These are phyloP conservation scores for Pedionomus torquatus DNA, from an alignment of 2,113 vertebrate genomes.

Conservation along the genomic window DNA sequence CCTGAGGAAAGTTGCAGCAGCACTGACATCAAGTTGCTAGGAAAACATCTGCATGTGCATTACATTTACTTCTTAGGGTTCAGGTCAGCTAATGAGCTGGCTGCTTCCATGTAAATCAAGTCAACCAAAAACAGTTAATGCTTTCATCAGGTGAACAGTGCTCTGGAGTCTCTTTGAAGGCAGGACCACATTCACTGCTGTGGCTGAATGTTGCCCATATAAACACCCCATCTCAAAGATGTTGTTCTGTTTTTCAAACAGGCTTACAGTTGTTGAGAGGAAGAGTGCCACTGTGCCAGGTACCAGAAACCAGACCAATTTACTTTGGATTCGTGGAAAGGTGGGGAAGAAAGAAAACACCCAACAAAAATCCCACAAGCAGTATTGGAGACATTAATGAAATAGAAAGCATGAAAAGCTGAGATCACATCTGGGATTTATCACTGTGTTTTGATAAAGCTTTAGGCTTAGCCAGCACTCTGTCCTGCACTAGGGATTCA, in stretches of 20 bases:
- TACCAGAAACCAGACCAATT: constrained; percentile 55
- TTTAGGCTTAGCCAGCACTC: background rate
- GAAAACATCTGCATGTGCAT: constrained; percentile 63
- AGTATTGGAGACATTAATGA: constrained; percentile 16
- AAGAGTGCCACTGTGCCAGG: constrained; percentile 50
- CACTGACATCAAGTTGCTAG: constrained; percentile 41
- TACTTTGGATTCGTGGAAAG: constrained; percentile 55
- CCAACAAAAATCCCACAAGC: background rate
- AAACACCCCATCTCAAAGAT: constrained; percentile 74
- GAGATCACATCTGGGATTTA: constrained; percentile 24
- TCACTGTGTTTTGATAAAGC: constrained; percentile 53
- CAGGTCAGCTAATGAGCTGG: constrained; percentile 63
- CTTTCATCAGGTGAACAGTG: constrained; percentile 73
- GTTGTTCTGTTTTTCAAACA: constrained; percentile 75
- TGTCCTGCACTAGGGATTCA: background rate
- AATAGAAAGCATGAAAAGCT: constrained; percentile 29
- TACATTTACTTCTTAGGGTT: constrained; percentile 50
- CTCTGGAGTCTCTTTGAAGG: constrained; percentile 73
- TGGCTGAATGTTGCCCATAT: constrained; percentile 58
- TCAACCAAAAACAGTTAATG: constrained; percentile 60
- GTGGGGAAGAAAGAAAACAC: constrained; percentile 22
- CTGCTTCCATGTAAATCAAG: constrained; percentile 66
- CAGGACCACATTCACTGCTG: background rate
- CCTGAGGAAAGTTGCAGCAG: constrained; percentile 24
- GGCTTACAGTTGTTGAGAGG: constrained; percentile 66